Evolutionary conservation across 2,888 invertebrate species (phyloP), one percentile per base, ranked within the genome.

Genomic region (Cheilosia variabilis): DNA sequence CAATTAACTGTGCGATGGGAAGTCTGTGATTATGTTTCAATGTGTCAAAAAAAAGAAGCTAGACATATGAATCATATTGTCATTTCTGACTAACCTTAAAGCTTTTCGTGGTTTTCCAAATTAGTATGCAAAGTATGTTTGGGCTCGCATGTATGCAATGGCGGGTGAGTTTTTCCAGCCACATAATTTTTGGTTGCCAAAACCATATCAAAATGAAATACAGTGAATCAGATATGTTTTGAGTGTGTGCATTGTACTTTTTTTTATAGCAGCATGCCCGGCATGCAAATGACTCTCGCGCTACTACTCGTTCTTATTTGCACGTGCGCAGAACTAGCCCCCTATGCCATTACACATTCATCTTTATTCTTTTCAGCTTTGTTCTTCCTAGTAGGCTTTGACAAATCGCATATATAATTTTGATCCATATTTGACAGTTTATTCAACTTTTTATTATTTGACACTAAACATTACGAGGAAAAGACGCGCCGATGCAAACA

Each of bases 81-180:
- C 73, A 75, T 58, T 57, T 75, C 47, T 69, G 83, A 58, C 65
- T 34, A 69, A 63, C 72, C 69, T 77, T 65, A 77, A 37, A 50
- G 62, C 27, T 17, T 45, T 43, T 68, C 58, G 53, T 19, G 10
- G 50, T 50, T 60, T 57, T 13, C 79, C 79, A 80, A 76, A 79
- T 79, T 76, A 43, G 65, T 68, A 80, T 84, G 79, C 75, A 75
- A 79, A 84, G 41, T 57, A 52, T 69, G 69, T 75, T 55, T 55
- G 31, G 27, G 17, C 17, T 72, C 60, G 63, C 65, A 71, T 63
- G 58, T 65, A 71, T 57, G 45, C 34, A 19, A 19, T 55, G 47
- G 10, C 58, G 43, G 52, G 66, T 24, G 53, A 60, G 58, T 63
- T 41, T 24, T 53, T 50, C 0, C 1, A 37, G 19, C 13, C 19